Evolutionary conservation across 2,888 invertebrate genomes (phyloP), one percentile per base, ranked within the genome.

Genomic region (Cataglyphis rosenhaueri): DNA sequence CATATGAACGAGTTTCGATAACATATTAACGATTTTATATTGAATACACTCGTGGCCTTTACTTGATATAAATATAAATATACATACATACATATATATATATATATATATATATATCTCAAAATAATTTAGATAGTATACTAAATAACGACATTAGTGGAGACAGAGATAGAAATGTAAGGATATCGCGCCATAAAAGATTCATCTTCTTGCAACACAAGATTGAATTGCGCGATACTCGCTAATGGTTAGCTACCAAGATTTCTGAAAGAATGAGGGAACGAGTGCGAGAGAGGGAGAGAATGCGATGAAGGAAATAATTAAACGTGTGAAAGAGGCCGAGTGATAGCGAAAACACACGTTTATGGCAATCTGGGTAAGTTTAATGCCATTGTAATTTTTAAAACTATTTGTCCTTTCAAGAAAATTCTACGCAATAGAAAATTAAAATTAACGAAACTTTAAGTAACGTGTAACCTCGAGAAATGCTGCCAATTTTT

Each of bases 21-120:
- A 91, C 88, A 88, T 87, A 90, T 91, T 91, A 92, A 91, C 91
- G 88, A 92, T 94, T 93, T 93, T 94, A 93, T 92, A 93, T 92
- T 90, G 87, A 92, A 92, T 88, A 93, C 92, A 93, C 92, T 92
- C 89, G 93, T 94, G 94, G 94, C 94, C 94, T 94, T 94, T 90
- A 92, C 76, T 92, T 89, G 85, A 91, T 92, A 92, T 91, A 91
- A 84, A 91, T 79, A 79, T 44, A 79, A 32, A 71, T 59, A 78
- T 78, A 59, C 25, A 25, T 25, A 25, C 25, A 25, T 25, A 25
- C 1, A 38, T 38, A 38, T n/a, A n/a, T 35, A 35, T 29, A 29
- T 29, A 29, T 2, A 29, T 29, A 29, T 29, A 29, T 84, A 25
- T 25, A 25, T 70, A 52, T 12, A 81, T 85, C 61, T 84, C 44